Percentiles rank a stretch among this genome's conserved stretches.
Conservation (phyloP, 2,888 invertebrate genomes). For the Iphiclides podalirius region DNA sequence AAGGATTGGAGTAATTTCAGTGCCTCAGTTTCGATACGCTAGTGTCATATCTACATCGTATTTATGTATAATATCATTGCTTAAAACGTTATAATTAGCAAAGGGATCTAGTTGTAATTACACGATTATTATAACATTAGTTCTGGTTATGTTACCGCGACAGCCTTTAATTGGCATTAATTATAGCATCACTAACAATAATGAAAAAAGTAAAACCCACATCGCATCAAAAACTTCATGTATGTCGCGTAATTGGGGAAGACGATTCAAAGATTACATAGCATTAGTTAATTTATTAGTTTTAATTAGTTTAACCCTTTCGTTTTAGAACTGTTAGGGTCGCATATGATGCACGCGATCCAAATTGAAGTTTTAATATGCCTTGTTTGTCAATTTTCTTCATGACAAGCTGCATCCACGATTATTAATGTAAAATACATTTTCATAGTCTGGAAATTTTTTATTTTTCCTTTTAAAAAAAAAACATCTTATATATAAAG, state of each 20-base stretch:
- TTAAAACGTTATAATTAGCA: too few species aligned
- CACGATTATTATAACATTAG: too few species aligned
- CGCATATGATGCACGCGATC: conserved; percentile 14
- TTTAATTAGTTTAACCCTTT: conserved; percentile 67
- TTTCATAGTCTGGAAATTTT: too few species aligned
- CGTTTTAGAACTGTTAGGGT: conserved; percentile 20
- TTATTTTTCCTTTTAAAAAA: too few species aligned
- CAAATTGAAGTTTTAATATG: background rate
- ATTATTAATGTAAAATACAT: too few species aligned
- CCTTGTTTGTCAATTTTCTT: conserved; percentile 8
- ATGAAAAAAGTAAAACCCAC: conserved; percentile 48
- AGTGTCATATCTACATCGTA: too few species aligned
- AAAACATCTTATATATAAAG: too few species aligned
- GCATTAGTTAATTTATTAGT: conserved; percentile 55
- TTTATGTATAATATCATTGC: too few species aligned
- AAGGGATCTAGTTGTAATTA: too few species aligned
- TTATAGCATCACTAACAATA: conserved; percentile 21
- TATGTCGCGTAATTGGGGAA: conserved; percentile 51
- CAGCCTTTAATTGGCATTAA: conserved; percentile 24
- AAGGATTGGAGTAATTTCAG: too few species aligned
- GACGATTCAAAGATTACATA: conserved; percentile 45
- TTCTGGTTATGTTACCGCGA: too few species aligned
- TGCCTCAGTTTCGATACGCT: too few species aligned
- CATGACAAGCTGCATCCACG: background rate
- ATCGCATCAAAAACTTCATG: conserved; percentile 59